Evolutionary conservation across 92 coral and sea anemone species (phyloP), one percentile per base, ranked within the genome.

Genomic region (Plumapathes pennacea): DNA sequence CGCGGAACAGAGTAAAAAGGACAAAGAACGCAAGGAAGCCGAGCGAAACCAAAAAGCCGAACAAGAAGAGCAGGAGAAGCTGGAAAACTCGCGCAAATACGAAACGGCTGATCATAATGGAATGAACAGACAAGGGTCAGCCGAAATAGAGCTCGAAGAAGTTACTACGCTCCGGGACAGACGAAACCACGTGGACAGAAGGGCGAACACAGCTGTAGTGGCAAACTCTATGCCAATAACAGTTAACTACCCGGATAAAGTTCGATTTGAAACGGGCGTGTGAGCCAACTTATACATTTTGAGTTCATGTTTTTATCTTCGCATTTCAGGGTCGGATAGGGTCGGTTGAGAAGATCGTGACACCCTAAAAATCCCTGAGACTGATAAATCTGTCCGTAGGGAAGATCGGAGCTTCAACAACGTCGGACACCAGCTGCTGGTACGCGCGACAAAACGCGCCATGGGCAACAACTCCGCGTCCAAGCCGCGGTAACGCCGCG

Each of bases 1-100:
- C 0, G 99, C 99, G 0, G 99, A 94, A 29, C 86, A 85, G 13
- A 94, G 96, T 59, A 89, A 90, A 38, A 94, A 89, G 45, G 99
- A 94, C 60, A 94, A 94, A 53, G 99, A 94, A 26, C 82, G 89
- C 49, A 94, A 88, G 45, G 99, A 94, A 34, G 53, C 50, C 0
- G 96, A 89, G 20, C 47, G 88, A 25, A 61, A 72, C 17, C 74
- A 72, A 30, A 75, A 71, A 32, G 74, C 58, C 32, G 89, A 85
- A 54, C 69, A 73, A 25, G 90, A 88, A 14, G 95, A 75, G 26
- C 72, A 76, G 21, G 69, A 77, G 22, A 62, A 71, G 25, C 73
- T 55, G 29, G n/a, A n/a, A n/a, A n/a, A n/a, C n/a, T n/a, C n/a
- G n/a, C 76, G 62, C 23, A 60, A 77, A n/a, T 84, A 87, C 40